Evolutionary conservation across 1,140 invertebrate genomes (phyloP).

Genomic region (Stegodyphus dumicola): DNA sequence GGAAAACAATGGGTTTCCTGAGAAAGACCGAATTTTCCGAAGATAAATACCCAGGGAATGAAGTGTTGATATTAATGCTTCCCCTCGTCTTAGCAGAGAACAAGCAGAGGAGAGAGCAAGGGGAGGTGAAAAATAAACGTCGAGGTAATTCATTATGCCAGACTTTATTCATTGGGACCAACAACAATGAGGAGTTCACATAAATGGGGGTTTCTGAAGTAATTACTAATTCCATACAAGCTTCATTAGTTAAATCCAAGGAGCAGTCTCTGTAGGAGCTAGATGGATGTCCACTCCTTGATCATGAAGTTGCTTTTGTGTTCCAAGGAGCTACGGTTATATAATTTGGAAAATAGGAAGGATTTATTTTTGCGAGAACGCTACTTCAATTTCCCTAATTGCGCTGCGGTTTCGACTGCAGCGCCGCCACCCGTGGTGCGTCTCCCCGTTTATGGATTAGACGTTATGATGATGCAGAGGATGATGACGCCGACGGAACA

Average conservation of each 20-base stretch:
- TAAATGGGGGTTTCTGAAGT: slow-evolving; percentile 22
- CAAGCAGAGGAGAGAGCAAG: not conserved
- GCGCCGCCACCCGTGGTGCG: not conserved
- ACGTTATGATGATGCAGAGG: slow-evolving; percentile 4
- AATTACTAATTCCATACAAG: slow-evolving; percentile 37
- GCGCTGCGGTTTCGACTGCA: not conserved
- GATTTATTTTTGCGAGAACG: not conserved
- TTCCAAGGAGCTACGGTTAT: not conserved
- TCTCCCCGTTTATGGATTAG: slow-evolving; percentile 5
- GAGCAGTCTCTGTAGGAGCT: slow-evolving; percentile 3
- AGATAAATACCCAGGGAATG: slow-evolving; percentile 24
- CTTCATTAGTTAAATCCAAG: slow-evolving; percentile 15
- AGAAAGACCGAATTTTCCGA: slow-evolving; percentile 23
- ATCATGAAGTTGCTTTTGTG: slow-evolving; percentile 16
- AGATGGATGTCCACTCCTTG: slow-evolving; percentile 1
- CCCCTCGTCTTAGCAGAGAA: too few species aligned
- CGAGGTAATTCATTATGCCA: slow-evolving; percentile 30
- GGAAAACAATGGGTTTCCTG: slow-evolving; percentile 12
- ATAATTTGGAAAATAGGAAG: not conserved
- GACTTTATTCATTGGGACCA: slow-evolving; percentile 23
- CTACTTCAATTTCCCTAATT: slow-evolving; percentile 18
- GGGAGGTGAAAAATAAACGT: slow-evolving; percentile 24
- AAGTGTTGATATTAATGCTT: slow-evolving; percentile 41
- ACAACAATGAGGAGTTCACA: slow-evolving; percentile 1
- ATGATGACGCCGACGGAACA: not conserved